Conservation (phyloP, 1,140 invertebrate genomes). For the Alviniconcha marisindica region DNA sequence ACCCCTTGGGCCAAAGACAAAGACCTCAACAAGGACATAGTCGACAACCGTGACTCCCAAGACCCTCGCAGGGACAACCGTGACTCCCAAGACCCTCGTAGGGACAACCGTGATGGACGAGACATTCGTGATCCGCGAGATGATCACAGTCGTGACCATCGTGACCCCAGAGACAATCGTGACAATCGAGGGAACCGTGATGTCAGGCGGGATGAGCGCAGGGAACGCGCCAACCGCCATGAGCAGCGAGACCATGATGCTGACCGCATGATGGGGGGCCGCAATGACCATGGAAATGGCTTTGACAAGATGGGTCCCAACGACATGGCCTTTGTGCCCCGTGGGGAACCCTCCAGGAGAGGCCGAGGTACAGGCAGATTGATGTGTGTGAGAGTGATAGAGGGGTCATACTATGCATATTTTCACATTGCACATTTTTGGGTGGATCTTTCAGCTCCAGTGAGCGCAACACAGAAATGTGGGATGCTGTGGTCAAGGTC, state of each 20-base stretch:
- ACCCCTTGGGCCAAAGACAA: slow-evolving; percentile 22
- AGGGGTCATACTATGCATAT: no score
- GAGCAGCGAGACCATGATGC: slow-evolving; percentile 46
- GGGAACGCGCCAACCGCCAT: slow-evolving; percentile 33
- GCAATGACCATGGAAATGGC: slow-evolving; percentile 43
- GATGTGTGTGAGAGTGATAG: no score
- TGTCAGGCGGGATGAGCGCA: slow-evolving; percentile 30
- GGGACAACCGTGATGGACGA: slow-evolving; percentile 38
- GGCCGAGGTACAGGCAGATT: slow-evolving; percentile 72
- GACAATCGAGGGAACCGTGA: slow-evolving; percentile 36
- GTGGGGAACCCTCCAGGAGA: slow-evolving; percentile 85
- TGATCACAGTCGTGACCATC: slow-evolving; percentile 24
- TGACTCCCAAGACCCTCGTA: slow-evolving; percentile 24
- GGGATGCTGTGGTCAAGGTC: no score
- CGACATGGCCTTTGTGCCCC: slow-evolving; percentile 80
- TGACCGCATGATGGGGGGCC: slow-evolving; percentile 33
- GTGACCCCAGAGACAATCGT: slow-evolving; percentile 33
- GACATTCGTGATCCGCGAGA: slow-evolving; percentile 26
- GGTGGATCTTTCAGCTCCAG: no score
- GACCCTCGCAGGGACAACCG: slow-evolving; percentile 33
- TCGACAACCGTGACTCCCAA: background rate
- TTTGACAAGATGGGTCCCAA: slow-evolving; percentile 37
- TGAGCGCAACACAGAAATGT: no score
- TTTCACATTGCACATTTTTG: no score
- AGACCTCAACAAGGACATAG: background rate